Evolutionary conservation across 2,797 vertebrate genomes (phyloP), one percentile per base, ranked within the genome.

Genomic region (Neoniphon sammara): DNA sequence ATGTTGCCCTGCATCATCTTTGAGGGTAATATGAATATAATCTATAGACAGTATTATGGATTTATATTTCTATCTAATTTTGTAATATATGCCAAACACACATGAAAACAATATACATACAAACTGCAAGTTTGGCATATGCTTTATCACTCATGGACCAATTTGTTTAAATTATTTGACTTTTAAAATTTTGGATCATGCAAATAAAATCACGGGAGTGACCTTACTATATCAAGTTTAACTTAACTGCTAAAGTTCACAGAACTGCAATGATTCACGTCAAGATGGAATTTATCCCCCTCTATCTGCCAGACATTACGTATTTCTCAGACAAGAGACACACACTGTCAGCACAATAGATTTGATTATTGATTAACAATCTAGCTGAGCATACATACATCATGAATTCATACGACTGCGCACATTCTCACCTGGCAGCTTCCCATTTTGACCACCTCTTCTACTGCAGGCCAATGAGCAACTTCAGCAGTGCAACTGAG

Each of bases 331-430:
- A 21, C 46, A 53, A 53, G 64, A 78, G 74, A n/a, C n/a, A 17
- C 17, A 36, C 73, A 67, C 42, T 42, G 55, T 88, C 83, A 72
- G 64, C 66, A 70, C 64, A 60, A 78, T 25, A 78, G 31, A 21
- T 34, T 47, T 1, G 56, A 77, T 84, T 80, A 77, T 66, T 83
- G 78, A 87, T 89, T 81, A 78, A 78, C 78, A 30, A 34, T 75
- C 25, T 49, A 14, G 30, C 56, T n/a, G 56, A 57, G 52, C 61
- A 69, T 87, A 75, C 55, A 74, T 39, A 52, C 56, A 34, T 81
- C 42, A 46, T 34, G 59, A 12, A 0, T 20, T 47, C 9, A 56
- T 44, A n/a, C 50, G 46, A 60, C 30, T 20, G 61, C 5, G 17
- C 54, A 18, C 25, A 15, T 17, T 55, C 53, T 25, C 74, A 78